These are phyloP conservation scores for Cyphomyrus plagiostoma DNA, from an alignment of 2,113 vertebrate genomes.

Conservation along the genomic window DNA sequence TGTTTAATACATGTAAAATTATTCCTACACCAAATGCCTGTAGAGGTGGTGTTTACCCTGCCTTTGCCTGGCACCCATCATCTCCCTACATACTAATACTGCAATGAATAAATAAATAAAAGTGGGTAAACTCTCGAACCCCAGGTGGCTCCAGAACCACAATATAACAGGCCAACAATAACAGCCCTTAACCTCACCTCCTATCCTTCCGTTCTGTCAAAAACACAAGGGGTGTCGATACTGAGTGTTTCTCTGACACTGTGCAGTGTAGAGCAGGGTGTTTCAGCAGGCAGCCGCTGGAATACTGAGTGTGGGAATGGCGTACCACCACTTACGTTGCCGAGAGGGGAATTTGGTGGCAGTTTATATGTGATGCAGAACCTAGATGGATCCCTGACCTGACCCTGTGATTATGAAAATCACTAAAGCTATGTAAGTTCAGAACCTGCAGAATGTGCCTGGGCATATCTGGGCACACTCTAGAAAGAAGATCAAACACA, in stretches of 20 bases:
- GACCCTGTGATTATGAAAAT: not conserved
- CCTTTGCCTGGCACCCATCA: not conserved
- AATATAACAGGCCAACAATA: constrained; percentile 46
- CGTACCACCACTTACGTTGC: not conserved
- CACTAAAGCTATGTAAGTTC: not conserved
- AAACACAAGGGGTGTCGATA: constrained; percentile 18
- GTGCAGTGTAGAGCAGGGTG: not conserved
- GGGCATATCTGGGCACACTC: not conserved
- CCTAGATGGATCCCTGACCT: not conserved
- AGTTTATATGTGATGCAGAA: not conserved
- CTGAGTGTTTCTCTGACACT: not conserved
- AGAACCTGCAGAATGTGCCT: not conserved
- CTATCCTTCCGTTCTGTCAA: constrained; percentile 45
- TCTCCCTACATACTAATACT: not conserved
- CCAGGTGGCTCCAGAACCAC: constrained; percentile 38
- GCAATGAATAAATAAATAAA: not conserved
- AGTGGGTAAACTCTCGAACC: not conserved
- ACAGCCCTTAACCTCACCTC: constrained; percentile 51
- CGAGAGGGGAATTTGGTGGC: not conserved
- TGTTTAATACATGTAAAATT: not conserved
- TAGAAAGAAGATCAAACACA: not conserved
- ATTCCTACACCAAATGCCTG: not conserved
- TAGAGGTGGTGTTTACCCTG: not conserved
- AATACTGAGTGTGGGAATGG: not conserved
- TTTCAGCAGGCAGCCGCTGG: not conserved